These are phyloP conservation scores for Sebastes variabilis DNA, from an alignment of 2,797 vertebrate species.

Conservation along the genomic window DNA sequence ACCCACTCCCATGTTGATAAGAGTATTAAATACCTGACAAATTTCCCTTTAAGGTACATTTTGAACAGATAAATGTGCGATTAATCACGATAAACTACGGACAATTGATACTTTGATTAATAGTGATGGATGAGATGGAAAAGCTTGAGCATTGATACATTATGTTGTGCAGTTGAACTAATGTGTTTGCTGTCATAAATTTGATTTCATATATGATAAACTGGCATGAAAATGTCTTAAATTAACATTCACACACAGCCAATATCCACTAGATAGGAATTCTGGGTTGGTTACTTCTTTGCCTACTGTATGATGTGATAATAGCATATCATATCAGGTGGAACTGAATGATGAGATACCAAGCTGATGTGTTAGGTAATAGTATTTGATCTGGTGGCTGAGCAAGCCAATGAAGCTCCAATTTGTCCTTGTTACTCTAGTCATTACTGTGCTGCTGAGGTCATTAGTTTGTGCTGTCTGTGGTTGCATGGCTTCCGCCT, in stretches of 20 bases:
- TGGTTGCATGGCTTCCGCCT: constrained; percentile 20
- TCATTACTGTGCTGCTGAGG: constrained; percentile 14
- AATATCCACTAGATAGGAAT: neutral
- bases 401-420: neutral
- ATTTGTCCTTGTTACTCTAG: neutral
- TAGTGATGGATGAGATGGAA: neutral
- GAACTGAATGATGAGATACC: neutral
- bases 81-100: no score
- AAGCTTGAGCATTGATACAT: neutral
- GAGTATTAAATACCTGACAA: no score
- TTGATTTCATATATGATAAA: neutral
- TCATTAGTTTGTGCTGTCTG: constrained; percentile 23
- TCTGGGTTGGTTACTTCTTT: neutral
- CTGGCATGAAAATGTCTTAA: neutral
- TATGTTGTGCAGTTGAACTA: neutral
- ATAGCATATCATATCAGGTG: neutral
- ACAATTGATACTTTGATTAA: neutral
- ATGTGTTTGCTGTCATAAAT: neutral
- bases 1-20: no score
- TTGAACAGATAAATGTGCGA: no score
- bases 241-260: neutral
- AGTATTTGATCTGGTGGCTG: constrained; percentile 23
- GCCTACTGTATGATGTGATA: neutral
- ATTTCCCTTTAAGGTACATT: no score
- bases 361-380: constrained; percentile 36